Evolutionary conservation across 2,113 vertebrate species (phyloP).

Genomic region (Furnarius figulus): DNA sequence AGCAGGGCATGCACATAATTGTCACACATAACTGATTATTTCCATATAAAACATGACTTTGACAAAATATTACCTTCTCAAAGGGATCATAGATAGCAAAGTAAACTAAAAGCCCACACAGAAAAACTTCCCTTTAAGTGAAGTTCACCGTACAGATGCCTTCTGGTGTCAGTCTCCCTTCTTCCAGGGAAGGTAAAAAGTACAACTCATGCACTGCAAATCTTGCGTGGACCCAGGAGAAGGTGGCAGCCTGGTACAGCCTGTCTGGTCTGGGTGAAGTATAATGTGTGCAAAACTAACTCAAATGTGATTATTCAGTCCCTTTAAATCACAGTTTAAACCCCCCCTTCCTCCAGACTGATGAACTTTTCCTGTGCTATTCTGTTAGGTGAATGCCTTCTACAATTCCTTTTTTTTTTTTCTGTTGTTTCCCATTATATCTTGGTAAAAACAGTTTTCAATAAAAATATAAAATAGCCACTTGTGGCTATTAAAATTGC

Average conservation of each 20-base stretch:
- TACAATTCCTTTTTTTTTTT: neutral
- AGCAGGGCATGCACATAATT: neutral
- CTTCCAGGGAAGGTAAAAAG: neutral
- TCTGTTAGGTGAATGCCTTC: neutral
- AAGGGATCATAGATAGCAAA: neutral
- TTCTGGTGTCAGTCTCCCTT: neutral
- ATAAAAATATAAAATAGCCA: neutral
- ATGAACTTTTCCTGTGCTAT: neutral
- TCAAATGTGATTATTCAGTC: neutral
- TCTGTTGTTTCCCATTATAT: too few relatives aligned
- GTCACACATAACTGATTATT: neutral
- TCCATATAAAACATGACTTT: neutral
- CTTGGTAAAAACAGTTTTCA: neutral
- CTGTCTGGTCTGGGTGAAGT: neutral
- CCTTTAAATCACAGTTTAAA: neutral
- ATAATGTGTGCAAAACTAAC: neutral
- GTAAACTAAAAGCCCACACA: neutral
- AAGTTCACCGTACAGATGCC: neutral
- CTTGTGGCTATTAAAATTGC: neutral
- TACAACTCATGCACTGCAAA: neutral
- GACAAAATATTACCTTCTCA: neutral
- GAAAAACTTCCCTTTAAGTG: neutral
- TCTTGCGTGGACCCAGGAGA: neutral
- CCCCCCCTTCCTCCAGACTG: neutral
- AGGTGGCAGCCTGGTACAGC: neutral